These are phyloP conservation scores for Tichodroma muraria DNA, from an alignment of 2,113 vertebrate genomes.

Conservation along the genomic window DNA sequence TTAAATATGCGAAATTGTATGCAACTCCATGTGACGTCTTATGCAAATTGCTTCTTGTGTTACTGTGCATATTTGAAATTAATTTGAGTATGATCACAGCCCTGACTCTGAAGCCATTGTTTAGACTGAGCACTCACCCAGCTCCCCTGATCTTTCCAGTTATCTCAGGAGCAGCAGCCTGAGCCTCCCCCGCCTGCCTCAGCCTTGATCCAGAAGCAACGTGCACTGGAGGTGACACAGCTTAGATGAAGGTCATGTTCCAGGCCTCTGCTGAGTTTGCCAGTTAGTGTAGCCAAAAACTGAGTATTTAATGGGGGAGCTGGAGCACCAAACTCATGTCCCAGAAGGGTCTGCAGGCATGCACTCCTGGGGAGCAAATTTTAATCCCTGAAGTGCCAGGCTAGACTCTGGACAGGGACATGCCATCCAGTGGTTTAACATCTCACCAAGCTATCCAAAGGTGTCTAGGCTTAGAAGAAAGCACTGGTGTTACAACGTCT, in stretches of 20 bases:
- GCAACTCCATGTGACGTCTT: slow-evolving; percentile 41
- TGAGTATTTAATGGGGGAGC: neutral
- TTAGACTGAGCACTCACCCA: neutral
- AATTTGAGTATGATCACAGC: slow-evolving; percentile 30
- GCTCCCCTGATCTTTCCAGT: slow-evolving; percentile 17
- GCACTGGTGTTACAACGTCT: neutral
- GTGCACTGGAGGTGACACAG: neutral
- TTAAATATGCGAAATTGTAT: slow-evolving; percentile 27
- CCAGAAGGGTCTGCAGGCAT: neutral
- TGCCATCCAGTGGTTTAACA: neutral
- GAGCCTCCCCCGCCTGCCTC: neutral
- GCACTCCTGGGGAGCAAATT: neutral
- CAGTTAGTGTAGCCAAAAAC: neutral
- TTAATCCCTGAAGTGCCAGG: neutral
- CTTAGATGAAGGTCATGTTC: slow-evolving; percentile 13
- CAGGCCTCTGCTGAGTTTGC: neutral
- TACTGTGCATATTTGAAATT: slow-evolving; percentile 41
- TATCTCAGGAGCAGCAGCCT: slow-evolving; percentile 42
- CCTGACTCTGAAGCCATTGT: slow-evolving; percentile 35
- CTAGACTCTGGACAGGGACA: neutral
- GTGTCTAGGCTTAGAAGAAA: neutral
- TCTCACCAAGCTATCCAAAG: neutral
- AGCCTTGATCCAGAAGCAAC: neutral
- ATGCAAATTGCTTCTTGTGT: slow-evolving; percentile 47
- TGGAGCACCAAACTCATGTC: neutral